Evolutionary conservation across 1,140 invertebrate genomes (phyloP).

Genomic region (Tetramorium simillimum): DNA sequence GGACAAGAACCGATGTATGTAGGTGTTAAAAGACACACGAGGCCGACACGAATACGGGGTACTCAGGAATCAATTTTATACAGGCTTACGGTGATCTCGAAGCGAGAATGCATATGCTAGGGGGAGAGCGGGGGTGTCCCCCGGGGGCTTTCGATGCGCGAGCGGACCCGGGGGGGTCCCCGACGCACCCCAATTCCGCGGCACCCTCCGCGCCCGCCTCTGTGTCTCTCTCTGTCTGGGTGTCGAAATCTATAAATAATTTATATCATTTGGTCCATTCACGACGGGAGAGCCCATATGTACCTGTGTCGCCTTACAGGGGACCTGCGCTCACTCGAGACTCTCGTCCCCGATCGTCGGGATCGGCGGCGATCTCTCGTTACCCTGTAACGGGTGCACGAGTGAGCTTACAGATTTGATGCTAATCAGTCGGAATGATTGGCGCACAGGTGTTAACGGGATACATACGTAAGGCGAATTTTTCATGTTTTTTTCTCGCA

Average conservation of each 20-base stretch:
- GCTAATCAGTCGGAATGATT: constrained; percentile 13
- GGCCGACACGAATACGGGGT: constrained; percentile 78
- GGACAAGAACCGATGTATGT: constrained; percentile 54
- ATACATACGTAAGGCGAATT: background rate
- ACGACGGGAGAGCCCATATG: constrained; percentile 81
- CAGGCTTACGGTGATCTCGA: constrained; percentile 76
- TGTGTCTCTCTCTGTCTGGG: constrained; percentile 71
- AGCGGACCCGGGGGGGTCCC: constrained; percentile 80
- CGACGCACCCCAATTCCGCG: constrained; percentile 75
- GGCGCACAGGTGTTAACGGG: constrained; percentile 15
- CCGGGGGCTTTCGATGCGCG: constrained; percentile 82
- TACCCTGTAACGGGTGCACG: background rate
- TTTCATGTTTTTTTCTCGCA: background rate
- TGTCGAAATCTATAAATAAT: constrained; percentile 86
- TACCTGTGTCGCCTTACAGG: constrained; percentile 85
- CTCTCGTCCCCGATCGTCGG: constrained; percentile 34
- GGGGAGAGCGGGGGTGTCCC: constrained; percentile 72
- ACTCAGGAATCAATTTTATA: constrained; percentile 85
- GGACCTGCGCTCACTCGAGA: constrained; percentile 72
- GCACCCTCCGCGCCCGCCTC: constrained; percentile 63
- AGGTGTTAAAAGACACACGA: constrained; percentile 82
- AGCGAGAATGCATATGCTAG: constrained; percentile 84
- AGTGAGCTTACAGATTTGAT: constrained; percentile 38
- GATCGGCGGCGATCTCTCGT: constrained; percentile 8
- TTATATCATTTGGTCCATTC: constrained; percentile 86